Evolutionary conservation across 2,113 vertebrate genomes (phyloP).

Genomic region (Xiphophorus couchianus): DNA sequence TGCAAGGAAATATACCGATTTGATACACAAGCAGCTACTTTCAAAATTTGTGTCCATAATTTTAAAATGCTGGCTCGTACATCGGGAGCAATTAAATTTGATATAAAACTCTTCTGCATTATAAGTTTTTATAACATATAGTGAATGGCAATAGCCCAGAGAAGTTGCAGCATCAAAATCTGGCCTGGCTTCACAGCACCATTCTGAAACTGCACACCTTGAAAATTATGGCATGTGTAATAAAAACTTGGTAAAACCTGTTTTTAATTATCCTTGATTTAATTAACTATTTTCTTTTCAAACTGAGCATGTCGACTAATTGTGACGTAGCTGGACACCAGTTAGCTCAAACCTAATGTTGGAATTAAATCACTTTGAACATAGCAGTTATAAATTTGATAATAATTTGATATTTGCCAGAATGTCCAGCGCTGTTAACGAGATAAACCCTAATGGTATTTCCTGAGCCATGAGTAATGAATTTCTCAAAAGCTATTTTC

Average conservation of each 20-base stretch:
- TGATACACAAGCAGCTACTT: not conserved
- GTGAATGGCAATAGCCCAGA: not conserved
- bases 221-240: too few relatives aligned
- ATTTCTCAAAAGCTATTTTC: constrained; percentile 13
- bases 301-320: not conserved
- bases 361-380: not conserved
- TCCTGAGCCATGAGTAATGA: not conserved
- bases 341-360: not conserved
- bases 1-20: not conserved
- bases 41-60: not conserved
- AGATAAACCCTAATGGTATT: not conserved
- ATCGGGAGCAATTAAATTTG: too few relatives aligned
- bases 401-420: not conserved
- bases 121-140: not conserved
- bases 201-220: too few relatives aligned
- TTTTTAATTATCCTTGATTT: too few relatives aligned
- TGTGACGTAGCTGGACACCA: not conserved
- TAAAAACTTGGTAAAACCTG: too few relatives aligned
- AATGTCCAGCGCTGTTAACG: not conserved
- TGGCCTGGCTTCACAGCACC: too few relatives aligned
- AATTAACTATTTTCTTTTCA: not conserved
- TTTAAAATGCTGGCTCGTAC: not conserved
- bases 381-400: too few relatives aligned
- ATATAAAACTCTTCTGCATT: not conserved
- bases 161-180: too few relatives aligned